Evolutionary conservation across 2,888 invertebrate genomes (phyloP).

Genomic region (Drosophila paracracens): DNA sequence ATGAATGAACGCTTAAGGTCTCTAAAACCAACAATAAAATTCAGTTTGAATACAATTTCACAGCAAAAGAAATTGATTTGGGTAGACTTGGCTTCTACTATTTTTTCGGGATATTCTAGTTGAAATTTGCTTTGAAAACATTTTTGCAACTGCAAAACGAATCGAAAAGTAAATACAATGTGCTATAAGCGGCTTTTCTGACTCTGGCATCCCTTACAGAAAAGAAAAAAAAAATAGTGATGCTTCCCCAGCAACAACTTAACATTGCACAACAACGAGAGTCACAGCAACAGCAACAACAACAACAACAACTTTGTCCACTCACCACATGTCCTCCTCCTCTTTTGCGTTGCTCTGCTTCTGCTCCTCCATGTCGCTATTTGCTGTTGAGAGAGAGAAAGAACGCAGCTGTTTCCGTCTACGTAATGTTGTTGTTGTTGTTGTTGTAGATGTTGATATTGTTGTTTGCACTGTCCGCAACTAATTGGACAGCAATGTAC

Average conservation of each 20-base stretch:
- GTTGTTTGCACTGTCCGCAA: slow-evolving; percentile 68
- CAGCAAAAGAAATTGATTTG: not conserved
- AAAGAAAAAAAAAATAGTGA: not conserved
- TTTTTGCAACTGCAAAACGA: not conserved
- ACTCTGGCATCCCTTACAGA: not conserved
- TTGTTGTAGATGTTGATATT: not conserved
- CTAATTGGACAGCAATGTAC: slow-evolving; percentile 63
- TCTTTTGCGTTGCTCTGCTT: slow-evolving; percentile 4
- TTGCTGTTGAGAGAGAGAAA: slow-evolving; percentile 43
- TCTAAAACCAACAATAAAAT: not conserved
- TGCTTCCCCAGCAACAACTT: slow-evolving; percentile 40
- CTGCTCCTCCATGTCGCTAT: slow-evolving; percentile 12
- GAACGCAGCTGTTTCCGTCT: slow-evolving; percentile 8
- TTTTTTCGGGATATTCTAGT: not conserved
- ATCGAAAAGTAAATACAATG: not conserved
- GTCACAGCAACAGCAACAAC: slow-evolving; percentile 13
- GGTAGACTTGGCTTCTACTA: not conserved
- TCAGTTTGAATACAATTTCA: not conserved
- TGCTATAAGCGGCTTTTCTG: not conserved
- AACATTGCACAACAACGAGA: slow-evolving; percentile 27
- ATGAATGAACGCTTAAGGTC: not conserved
- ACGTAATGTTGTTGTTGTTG: not conserved
- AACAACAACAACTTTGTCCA: slow-evolving; percentile 22
- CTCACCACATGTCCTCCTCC: slow-evolving; percentile 29
- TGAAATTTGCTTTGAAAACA: too few species aligned